These are phyloP conservation scores for Rhagoletis pomonella DNA, from an alignment of 1,140 invertebrate species.

Conservation along the genomic window DNA sequence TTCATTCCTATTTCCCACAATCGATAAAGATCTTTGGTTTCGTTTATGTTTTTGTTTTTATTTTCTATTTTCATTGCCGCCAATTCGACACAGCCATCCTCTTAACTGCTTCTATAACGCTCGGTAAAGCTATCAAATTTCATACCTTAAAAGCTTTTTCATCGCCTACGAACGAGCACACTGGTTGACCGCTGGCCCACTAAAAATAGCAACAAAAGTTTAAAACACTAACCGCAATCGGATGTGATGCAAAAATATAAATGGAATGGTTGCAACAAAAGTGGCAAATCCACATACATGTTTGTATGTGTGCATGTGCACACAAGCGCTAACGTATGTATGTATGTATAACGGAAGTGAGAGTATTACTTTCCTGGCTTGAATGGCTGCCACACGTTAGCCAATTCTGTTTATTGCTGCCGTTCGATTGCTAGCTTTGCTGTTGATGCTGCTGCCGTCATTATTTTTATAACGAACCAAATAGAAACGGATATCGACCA, in stretches of 20 bases:
- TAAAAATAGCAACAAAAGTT: constrained; percentile 17
- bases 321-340: not conserved
- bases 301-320: not conserved
- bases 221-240: constrained; percentile 24
- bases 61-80: not conserved
- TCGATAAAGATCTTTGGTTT: not conserved
- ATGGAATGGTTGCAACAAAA: not conserved
- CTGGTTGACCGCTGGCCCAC: not conserved
- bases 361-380: constrained; percentile 2
- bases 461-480: constrained; percentile 9
- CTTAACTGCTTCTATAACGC: constrained; percentile 20
- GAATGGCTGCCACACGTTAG: not conserved
- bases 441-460: not conserved
- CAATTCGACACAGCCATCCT: not conserved
- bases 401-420: not conserved
- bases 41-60: too few relatives aligned
- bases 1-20: not conserved
- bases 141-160: constrained; percentile 35
- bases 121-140: constrained; percentile 15
- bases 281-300: not conserved
- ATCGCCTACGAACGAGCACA: not conserved
- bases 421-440: not conserved
- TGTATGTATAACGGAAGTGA: constrained; percentile 30
- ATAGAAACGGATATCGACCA: not conserved
- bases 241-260: not conserved